phyloP scores from a whole-genome alignment of 2,113 vertebrate genomes.

The Oncorhynchus masou region DNA sequence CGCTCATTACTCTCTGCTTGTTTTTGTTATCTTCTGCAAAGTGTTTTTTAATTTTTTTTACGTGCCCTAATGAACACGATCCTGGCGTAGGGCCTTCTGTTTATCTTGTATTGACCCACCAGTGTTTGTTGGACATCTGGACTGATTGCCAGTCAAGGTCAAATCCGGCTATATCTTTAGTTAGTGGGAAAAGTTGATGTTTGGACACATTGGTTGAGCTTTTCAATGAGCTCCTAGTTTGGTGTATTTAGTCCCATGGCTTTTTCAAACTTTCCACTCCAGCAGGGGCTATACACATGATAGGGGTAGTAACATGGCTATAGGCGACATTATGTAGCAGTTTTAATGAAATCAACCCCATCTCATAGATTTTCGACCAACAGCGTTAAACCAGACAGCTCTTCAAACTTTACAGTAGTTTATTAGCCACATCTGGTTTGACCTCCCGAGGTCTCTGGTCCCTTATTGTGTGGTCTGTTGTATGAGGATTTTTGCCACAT shows the following conservation, averaged over 20 bases:
- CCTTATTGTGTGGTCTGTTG: no score
- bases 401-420: no score
- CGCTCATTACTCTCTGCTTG: neutral
- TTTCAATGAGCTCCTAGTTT: neutral
- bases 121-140: conserved; percentile 38
- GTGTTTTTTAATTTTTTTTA: no score
- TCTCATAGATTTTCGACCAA: no score
- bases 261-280: neutral
- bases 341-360: no score
- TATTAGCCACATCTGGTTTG: no score
- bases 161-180: neutral
- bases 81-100: conserved; percentile 34
- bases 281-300: no score
- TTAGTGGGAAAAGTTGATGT: neutral
- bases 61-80: neutral
- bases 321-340: no score
- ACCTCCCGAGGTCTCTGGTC: no score
- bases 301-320: no score
- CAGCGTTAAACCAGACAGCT: no score
- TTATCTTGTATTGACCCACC: conserved; percentile 35
- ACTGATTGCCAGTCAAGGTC: conserved; percentile 27
- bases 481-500: neutral
- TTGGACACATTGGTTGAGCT: no score
- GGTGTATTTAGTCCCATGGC: neutral
- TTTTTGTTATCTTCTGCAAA: neutral